Base-by-base conservation (phyloP, 1,140 invertebrate genomes). In the Theocolax elegans region DNA sequence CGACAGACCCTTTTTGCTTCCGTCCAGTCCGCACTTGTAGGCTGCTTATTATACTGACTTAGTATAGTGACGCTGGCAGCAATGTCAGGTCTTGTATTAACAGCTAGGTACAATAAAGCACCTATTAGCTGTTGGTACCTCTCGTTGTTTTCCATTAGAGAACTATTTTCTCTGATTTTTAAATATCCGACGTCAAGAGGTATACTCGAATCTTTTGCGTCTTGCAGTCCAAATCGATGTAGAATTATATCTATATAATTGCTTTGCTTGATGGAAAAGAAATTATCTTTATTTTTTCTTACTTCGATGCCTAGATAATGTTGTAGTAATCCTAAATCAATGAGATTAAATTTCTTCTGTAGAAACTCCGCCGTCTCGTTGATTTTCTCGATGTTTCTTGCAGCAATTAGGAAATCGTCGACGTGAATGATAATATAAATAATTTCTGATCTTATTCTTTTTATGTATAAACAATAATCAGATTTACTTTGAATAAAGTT, bases 1-100 rank as follows among this genome's bases (percentile, higher is more conserved):
- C 72, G 49, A 12, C 73, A 40, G 6, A 75, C 53, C 10, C 73
- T 49, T 49, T 77, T 81, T 12, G 68, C 75, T 17, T 74, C 77
- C 17, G 15, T 53, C 78, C 79, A 81, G 70, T 83, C 79, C 2
- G 15, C 27, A 68, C 51, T 38, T n/a, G 58, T 67, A 9, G 74
- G 81, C 13, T 75, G 40, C 15, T 70, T 72, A 27, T 77, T 79
- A 48, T 71, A 72, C 66, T 79, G 77, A n/a, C n/a, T n/a, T n/a
- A n/a, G n/a, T n/a, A n/a, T n/a, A n/a, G n/a, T n/a, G n/a, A n/a
- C n/a, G n/a, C 78, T 75, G 58, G 72, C 80, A 3, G 76, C 40
- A 9, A 85, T 79, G 64, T 86, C 83, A 17, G 79, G 81, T 35
- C 84, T 54, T 3, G 80, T 79, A 12, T 72, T 62, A 6, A 77